phyloP scores from a whole-genome alignment of 2,113 vertebrate species.

The Gymnorhina tibicen region DNA sequence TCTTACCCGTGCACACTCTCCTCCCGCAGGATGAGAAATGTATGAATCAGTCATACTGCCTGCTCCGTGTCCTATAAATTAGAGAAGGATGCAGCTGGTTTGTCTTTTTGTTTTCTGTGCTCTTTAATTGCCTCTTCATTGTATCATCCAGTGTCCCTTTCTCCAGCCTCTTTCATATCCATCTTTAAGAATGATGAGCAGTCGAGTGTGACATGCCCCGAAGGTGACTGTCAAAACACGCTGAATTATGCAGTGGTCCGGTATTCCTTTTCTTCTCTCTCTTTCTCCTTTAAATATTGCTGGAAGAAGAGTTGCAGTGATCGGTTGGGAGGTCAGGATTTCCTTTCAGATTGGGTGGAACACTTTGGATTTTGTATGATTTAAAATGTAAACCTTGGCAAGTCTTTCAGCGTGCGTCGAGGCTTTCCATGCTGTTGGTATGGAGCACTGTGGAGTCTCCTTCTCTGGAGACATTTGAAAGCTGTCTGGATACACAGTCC shows the following conservation, averaged over 20 bases:
- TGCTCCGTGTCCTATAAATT: neutral
- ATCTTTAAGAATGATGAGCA: slow-evolving; percentile 50
- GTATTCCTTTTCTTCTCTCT: slow-evolving; percentile 15
- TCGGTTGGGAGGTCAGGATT: neutral
- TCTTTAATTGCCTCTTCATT: slow-evolving; percentile 40
- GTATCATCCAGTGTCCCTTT: slow-evolving; percentile 8
- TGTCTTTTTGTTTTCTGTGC: neutral
- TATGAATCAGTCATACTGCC: neutral
- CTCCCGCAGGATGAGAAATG: neutral
- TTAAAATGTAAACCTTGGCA: neutral
- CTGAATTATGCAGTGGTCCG: slow-evolving; percentile 38
- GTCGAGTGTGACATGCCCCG: neutral
- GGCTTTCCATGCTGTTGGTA: neutral
- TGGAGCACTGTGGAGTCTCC: neutral
- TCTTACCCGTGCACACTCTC: accelerated
- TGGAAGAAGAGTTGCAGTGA: neutral
- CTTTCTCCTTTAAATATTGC: neutral
- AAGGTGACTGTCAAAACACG: slow-evolving; percentile 44
- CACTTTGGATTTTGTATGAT: neutral
- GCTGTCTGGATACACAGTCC: neutral
- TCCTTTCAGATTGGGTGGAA: neutral
- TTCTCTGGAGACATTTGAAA: neutral
- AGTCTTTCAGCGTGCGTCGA: accelerated
- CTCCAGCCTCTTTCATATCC: slow-evolving; percentile 26
- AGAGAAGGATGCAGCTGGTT: slow-evolving; percentile 37